Evolutionary conservation across 2,888 invertebrate genomes (phyloP).

Genomic region (Trileptium ribeirensis): DNA sequence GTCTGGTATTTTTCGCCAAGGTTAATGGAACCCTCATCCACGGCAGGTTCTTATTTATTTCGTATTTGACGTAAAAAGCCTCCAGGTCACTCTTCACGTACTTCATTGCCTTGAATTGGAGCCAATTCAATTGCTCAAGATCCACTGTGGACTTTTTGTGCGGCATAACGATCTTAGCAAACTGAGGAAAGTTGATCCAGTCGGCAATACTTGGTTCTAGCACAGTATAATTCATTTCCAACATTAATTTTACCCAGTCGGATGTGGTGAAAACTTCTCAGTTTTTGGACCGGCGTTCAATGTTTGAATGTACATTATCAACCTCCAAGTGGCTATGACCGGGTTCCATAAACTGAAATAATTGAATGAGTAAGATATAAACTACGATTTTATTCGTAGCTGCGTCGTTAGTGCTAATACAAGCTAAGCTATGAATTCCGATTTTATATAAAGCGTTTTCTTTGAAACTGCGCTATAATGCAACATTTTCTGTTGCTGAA

Average conservation of each 20-base stretch:
- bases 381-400: too few species aligned
- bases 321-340: neutral
- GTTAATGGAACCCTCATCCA: neutral
- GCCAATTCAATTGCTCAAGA: neutral
- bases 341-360: neutral
- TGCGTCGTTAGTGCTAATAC: too few species aligned
- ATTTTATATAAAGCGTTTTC: too few species aligned
- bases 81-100: neutral
- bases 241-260: neutral
- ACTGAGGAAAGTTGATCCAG: neutral
- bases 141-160: neutral
- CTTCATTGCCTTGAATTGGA: neutral
- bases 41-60: neutral
- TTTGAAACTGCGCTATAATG: too few species aligned
- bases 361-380: too few species aligned
- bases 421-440: too few species aligned
- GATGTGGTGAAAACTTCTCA: neutral
- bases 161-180: neutral
- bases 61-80: neutral
- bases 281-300: neutral
- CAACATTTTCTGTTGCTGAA: too few species aligned
- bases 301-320: neutral
- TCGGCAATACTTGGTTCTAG: neutral
- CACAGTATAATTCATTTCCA: neutral
- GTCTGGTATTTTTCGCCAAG: too few species aligned